phyloP scores from a whole-genome alignment of 2,797 vertebrate species.

The Phataginus tetradactyla region DNA sequence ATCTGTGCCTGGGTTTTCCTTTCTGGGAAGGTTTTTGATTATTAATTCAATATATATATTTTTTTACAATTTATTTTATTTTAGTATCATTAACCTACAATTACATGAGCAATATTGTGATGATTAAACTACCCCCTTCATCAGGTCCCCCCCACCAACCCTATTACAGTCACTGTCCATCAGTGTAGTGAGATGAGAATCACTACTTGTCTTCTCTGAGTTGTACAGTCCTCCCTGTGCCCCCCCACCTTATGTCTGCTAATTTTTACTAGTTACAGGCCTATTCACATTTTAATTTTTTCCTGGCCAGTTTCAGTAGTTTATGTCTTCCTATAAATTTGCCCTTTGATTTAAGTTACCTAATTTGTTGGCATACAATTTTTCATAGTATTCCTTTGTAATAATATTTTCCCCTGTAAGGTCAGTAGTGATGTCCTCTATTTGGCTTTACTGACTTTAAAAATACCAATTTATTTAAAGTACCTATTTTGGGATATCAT shows the following conservation, averaged over 20 bases:
- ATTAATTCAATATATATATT: background rate
- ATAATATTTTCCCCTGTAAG: background rate
- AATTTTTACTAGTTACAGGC: background rate
- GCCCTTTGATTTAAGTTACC: background rate
- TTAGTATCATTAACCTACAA: too few species aligned
- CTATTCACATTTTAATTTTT: background rate
- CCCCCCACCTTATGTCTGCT: too few species aligned
- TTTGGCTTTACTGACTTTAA: background rate
- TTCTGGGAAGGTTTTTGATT: background rate
- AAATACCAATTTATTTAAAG: background rate
- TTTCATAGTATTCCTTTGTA: background rate
- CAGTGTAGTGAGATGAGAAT: too few species aligned
- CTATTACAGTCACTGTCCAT: too few species aligned
- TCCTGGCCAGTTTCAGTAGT: background rate
- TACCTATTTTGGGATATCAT: background rate
- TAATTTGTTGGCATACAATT: background rate
- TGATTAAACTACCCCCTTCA: too few species aligned
- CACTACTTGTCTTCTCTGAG: too few species aligned
- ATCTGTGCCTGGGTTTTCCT: background rate
- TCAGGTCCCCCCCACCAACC: too few species aligned
- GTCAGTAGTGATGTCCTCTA: background rate
- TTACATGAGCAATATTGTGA: too few species aligned
- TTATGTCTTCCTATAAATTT: background rate
- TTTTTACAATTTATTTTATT: too few species aligned
- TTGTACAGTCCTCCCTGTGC: too few species aligned